A percentile compares a stretch with the other conserved stretches of the same genome.
These are phyloP conservation scores for Pseudanteris insignis DNA, from an alignment of 2,888 invertebrate species.

Conservation along the genomic window DNA sequence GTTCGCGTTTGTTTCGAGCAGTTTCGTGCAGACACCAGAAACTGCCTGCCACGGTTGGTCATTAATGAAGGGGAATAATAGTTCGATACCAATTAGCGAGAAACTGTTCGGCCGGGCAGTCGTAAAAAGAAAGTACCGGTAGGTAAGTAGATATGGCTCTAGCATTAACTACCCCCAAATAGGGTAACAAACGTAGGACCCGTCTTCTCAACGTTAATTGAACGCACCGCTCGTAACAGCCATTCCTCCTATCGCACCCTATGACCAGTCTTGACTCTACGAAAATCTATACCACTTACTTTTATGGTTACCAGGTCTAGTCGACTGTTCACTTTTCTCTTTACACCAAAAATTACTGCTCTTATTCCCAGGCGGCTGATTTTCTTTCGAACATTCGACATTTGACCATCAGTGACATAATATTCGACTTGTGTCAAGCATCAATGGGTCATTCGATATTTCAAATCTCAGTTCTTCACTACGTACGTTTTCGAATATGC, in stretches of 20 bases:
- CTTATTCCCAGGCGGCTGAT: slow-evolving; percentile 25
- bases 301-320: slow-evolving; percentile 62
- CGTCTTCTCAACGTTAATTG: slow-evolving; percentile 64
- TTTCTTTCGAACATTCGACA: too few species aligned
- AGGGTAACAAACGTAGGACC: slow-evolving; percentile 52
- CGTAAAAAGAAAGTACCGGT: slow-evolving; percentile 65
- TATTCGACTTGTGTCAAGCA: too few species aligned
- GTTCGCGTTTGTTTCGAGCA: slow-evolving; percentile 9
- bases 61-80: slow-evolving; percentile 65
- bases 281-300: slow-evolving; percentile 66
- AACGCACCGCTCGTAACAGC: slow-evolving; percentile 64
- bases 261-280: slow-evolving; percentile 51
- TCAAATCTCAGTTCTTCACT: too few species aligned
- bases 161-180: slow-evolving; percentile 63
- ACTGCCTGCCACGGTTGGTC: slow-evolving; percentile 48
- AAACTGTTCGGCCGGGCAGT: slow-evolving; percentile 57
- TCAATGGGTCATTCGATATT: not conserved
- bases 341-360: slow-evolving; percentile 53
- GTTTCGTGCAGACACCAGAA: slow-evolving; percentile 41
- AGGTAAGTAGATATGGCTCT: slow-evolving; percentile 64
- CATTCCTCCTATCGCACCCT: slow-evolving; percentile 40
- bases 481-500: too few species aligned
- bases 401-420: too few species aligned
- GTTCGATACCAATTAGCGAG: slow-evolving; percentile 67
- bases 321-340: slow-evolving; percentile 53